Evolutionary conservation across 2,113 vertebrate species (phyloP), one percentile per base, ranked within the genome.

Genomic region (Xiphophorus couchianus): DNA sequence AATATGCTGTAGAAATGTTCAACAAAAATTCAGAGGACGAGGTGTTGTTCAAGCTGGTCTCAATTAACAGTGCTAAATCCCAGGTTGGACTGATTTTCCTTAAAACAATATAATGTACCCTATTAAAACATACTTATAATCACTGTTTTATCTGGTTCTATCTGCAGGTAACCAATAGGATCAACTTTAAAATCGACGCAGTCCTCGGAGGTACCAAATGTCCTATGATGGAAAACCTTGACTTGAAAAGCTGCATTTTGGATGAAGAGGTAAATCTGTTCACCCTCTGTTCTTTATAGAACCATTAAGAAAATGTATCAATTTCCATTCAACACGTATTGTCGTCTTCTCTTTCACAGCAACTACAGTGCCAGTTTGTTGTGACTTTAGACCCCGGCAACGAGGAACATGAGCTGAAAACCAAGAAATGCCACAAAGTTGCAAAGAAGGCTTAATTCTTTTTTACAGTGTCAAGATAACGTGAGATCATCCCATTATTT

Each of bases 171-270:
- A 93, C 92, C 62, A 87, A 63, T 62, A 9, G 19, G 66, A 80
- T 93, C 71, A 71, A 89, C 86, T 93, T 44, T 37, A 86, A 78
- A 80, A 78, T 93, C 3, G 13, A 86, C 0, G 80, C 74, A 1
- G 2, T 91, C 9, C 33, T 93, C 72, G 64, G 74, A 63, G 92
- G 90, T 79, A 92, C 92, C 35, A 90, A 79, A 11, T 93, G 92
- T n/a, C 44, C 73, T 1, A 91, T 88, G 69, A 9, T 58, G 35
- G 89, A 90, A 69, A 86, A 91, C 48, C 83, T 73, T 1, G 83
- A 88, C 22, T 11, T 91, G 84, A 13, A 86, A 5, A 80, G 5
- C 61, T 93, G 92, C 76, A 74, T 27, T 61, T 37, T 82, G 3
- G 69, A 11, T 1, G 88, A 81, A 82, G 89, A 77, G 89, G 92